Evolutionary conservation across 2,888 invertebrate genomes (phyloP), one percentile per base, ranked within the genome.

Genomic region (Sesia apiformis): DNA sequence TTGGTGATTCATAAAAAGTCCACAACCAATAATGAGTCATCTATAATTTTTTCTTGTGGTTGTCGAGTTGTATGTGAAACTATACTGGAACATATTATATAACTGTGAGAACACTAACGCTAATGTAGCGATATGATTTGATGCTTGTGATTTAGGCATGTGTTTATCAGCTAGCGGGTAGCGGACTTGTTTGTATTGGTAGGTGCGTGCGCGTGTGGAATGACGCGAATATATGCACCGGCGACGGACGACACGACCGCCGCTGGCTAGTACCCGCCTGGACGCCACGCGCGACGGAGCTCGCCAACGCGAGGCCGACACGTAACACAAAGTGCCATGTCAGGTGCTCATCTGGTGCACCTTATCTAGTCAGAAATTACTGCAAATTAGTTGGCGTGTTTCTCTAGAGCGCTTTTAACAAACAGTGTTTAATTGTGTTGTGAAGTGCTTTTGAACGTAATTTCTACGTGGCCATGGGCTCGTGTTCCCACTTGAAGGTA

Each of bases 171-270:
- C 58, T 52, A 66, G 67, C 64, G 69, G 69, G 63, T 72, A 69
- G 71, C 67, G 70, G 72, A 39, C 70, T 78, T 81, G 83, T 84
- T 85, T 83, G 84, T 84, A 78, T 81, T 79, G 74, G 78, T 80
- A 76, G 74, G 79, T 84, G 83, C 79, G 86, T 82, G 78, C 79
- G 78, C 79, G 83, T 84, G 81, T 78, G 74, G 78, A 76, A 76
- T 86, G 84, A 86, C 84, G 87, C 85, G 87, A 85, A 87, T 84
- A 81, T 74, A 78, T 81, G 83, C 79, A 40, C 7, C 77, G 73
- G 55, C 55, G 56, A 53, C 54, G 59, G 55, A 59, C 62, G 59
- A 61, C 55, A 56, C 58, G 62, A 53, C 55, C 53, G 58, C 57
- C 62, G 58, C 58, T 57, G 55, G 59, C 60, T 55, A 41, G 88